Evolutionary conservation across 2,113 vertebrate species (phyloP), one percentile per base, ranked within the genome.

Genomic region (Festucalex cinctus): DNA sequence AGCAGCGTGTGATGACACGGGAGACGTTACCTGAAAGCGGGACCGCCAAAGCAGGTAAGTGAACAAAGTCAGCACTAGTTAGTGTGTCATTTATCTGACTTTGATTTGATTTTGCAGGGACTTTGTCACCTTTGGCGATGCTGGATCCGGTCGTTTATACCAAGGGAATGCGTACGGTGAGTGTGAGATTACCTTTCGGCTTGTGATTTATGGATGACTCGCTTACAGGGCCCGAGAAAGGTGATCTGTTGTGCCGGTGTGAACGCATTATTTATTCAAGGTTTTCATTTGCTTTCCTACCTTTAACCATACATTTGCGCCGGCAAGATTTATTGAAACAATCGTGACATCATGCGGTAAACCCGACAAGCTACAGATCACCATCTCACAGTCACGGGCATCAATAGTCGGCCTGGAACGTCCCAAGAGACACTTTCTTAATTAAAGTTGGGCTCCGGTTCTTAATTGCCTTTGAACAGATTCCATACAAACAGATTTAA

Each of bases 251-350:
- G 24, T 9, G 68, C 70, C 58, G 74, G 81, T 53, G 62, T 67
- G 78, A 75, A 66, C 63, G 69, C 78, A 81, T 89, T 83, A 91
- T 91, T 83, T 85, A 90, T 90, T 86, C 74, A 74, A 71, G 63
- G 76, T 83, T 78, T 73, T 71, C 78, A 75, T 90, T 88, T 86
- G 71, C 80, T 79, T 74, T 71, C n/a, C 26, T 46, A 67, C 71
- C 69, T 56, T 69, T 58, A 71, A 63, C 70, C 59, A 71, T 67
- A 61, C 36, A n/a, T 22, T 86, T 79, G 64, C 9, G 39, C 83
- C 74, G 78, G 79, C 70, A 60, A 70, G 62, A 80, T 86, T 78
- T 81, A 79, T 87, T 85, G 69, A 84, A 58, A 83, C 75, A 78
- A 71, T 71, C 44, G 62, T 57, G 58, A 24, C 54, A 54, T 74